Evolutionary conservation across 2,113 vertebrate genomes (phyloP).

Genomic region (Columbina picui): DNA sequence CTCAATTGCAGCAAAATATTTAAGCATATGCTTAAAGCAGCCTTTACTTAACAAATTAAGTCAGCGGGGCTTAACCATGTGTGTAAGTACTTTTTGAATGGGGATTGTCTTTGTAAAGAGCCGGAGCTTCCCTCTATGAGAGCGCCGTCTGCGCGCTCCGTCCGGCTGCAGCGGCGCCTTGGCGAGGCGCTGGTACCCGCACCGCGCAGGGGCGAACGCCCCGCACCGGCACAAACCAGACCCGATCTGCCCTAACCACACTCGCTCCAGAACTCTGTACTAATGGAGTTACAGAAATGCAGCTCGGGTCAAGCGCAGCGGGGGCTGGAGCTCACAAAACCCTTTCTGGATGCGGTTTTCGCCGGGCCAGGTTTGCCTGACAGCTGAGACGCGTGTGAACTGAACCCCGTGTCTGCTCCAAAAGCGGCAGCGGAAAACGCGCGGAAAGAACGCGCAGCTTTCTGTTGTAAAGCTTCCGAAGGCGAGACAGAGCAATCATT

Average conservation of each 20-base stretch:
- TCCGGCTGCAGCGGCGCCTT: no score
- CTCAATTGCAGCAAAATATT: background rate
- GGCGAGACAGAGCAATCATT: background rate
- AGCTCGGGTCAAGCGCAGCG: background rate
- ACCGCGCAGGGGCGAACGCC: background rate
- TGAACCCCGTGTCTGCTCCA: background rate
- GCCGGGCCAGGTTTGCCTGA: accelerated
- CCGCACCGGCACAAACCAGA: constrained; percentile 7
- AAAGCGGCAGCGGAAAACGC: background rate
- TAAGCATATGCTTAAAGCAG: constrained; percentile 34
- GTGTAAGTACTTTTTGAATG: constrained; percentile 30
- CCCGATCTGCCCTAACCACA: background rate
- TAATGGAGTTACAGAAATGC: background rate
- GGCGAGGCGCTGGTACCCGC: background rate
- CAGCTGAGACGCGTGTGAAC: background rate
- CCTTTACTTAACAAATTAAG: constrained; percentile 10
- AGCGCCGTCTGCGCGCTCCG: background rate
- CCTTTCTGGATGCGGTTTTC: background rate
- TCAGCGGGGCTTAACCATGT: constrained; percentile 19
- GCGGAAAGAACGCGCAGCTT: background rate
- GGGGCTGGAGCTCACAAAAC: background rate
- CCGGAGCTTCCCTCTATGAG: background rate
- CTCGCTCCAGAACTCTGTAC: background rate
- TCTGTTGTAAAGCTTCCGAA: constrained; percentile 23
- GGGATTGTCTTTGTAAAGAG: constrained; percentile 17